A percentile compares a stretch with the other conserved stretches of the same genome.
Conservation (phyloP, 2,888 invertebrate genomes). For the Cantharis rufa region DNA sequence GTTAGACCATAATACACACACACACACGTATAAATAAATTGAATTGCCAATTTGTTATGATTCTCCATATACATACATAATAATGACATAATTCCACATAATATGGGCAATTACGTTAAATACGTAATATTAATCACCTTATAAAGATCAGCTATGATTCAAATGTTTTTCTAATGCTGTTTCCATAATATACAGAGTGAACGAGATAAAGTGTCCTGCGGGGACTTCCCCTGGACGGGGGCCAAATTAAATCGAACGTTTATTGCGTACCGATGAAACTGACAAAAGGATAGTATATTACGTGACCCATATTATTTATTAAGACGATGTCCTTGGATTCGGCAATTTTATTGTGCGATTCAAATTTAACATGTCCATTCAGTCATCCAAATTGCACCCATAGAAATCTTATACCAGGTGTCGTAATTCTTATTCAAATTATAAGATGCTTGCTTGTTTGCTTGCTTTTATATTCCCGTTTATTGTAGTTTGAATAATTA, state of each 20-base stretch:
- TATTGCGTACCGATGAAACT: conserved; percentile 11
- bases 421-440: conserved; percentile 19
- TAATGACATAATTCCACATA: not conserved
- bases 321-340: conserved; percentile 28
- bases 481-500: conserved; percentile 16
- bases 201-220: not conserved
- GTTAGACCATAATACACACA: not conserved
- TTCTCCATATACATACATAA: not conserved
- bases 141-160: not conserved
- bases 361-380: conserved; percentile 16
- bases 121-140: not conserved
- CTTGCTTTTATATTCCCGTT: conserved; percentile 9
- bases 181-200: not conserved
- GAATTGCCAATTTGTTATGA: not conserved
- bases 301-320: conserved; percentile 24
- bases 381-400: conserved; percentile 20
- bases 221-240: not conserved
- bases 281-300: conserved; percentile 16
- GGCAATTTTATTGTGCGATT: conserved; percentile 17
- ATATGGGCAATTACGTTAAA: not conserved
- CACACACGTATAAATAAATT: not conserved
- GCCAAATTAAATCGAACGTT: no score
- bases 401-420: conserved; percentile 24
- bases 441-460: conserved; percentile 12
- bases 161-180: not conserved